phyloP scores from a whole-genome alignment of 2,113 vertebrate species.

The Okapia johnstoni region DNA sequence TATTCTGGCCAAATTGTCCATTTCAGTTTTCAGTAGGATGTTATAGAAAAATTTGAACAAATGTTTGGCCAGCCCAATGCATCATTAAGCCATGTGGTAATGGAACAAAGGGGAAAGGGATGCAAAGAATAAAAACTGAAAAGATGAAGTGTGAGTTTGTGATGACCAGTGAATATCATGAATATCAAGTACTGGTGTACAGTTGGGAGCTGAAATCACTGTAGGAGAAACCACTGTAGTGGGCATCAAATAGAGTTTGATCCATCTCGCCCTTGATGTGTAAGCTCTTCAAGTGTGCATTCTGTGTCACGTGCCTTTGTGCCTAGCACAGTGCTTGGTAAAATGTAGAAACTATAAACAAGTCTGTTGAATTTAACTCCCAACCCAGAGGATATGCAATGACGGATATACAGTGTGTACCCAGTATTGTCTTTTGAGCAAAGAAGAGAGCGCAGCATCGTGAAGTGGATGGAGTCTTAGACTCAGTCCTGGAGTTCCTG shows the following conservation, averaged over 20 bases:
- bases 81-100: not conserved
- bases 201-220: not conserved
- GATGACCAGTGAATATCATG: not conserved
- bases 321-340: not conserved
- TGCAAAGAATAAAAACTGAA: not conserved
- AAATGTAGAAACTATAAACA: not conserved
- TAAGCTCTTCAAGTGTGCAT: not conserved
- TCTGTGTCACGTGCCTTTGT: no score
- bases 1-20: not conserved
- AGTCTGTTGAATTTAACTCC: not conserved
- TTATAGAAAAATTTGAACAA: not conserved
- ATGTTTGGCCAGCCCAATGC: not conserved
- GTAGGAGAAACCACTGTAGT: not conserved
- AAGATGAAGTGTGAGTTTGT: not conserved
- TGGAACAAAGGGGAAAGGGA: not conserved
- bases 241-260: not conserved
- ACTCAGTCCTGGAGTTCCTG: not conserved
- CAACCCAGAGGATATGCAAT: not conserved
- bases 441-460: not conserved
- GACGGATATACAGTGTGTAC: no score
- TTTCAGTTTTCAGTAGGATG: not conserved
- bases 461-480: accelerated
- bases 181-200: not conserved
- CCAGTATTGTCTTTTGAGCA: not conserved
- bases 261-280: not conserved